phyloP scores from a whole-genome alignment of 2,888 invertebrate genomes.

The Nineta flava region DNA sequence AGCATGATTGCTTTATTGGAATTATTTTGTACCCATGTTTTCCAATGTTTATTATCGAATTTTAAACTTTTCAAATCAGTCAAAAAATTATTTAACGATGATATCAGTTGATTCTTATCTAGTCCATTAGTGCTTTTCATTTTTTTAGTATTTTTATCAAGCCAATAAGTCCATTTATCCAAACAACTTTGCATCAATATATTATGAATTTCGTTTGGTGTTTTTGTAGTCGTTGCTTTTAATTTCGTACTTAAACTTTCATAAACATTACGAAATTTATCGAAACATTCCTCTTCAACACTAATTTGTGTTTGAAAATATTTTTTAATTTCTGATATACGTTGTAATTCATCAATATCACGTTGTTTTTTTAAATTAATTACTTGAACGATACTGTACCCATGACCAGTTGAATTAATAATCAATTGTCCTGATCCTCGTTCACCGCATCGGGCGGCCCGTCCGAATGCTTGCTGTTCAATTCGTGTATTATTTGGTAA shows the following conservation, averaged over 20 bases:
- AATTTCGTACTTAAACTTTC: slow-evolving; percentile 9
- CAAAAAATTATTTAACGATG: background rate
- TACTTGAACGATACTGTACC: slow-evolving; percentile 4
- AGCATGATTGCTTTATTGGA: slow-evolving; percentile 13
- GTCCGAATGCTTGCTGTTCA: slow-evolving; percentile 25
- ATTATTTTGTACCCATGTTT: slow-evolving; percentile 8
- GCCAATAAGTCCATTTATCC: slow-evolving; percentile 18
- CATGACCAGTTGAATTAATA: slow-evolving; percentile 7
- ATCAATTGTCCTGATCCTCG: slow-evolving; percentile 20
- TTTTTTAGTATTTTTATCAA: slow-evolving; percentile 13
- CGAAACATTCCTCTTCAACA: slow-evolving; percentile 15
- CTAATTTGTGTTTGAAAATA: slow-evolving; percentile 14
- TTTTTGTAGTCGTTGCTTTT: slow-evolving; percentile 3
- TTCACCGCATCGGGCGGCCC: slow-evolving; percentile 23
- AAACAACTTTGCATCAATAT: slow-evolving; percentile 13
- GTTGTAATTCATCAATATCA: slow-evolving; percentile 12
- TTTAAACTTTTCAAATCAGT: slow-evolving; percentile 1
- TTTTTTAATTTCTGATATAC: slow-evolving; percentile 14
- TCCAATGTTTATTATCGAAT: background rate
- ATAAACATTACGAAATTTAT: slow-evolving; percentile 12
- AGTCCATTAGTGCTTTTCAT: slow-evolving; percentile 3
- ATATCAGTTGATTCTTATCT: background rate
- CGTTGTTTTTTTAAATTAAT: slow-evolving; percentile 13
- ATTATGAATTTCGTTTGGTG: slow-evolving; percentile 10
- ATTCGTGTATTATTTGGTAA: slow-evolving; percentile 23